These are phyloP conservation scores for Drosophila siamana DNA, from an alignment of 2,888 invertebrate genomes.

Conservation along the genomic window DNA sequence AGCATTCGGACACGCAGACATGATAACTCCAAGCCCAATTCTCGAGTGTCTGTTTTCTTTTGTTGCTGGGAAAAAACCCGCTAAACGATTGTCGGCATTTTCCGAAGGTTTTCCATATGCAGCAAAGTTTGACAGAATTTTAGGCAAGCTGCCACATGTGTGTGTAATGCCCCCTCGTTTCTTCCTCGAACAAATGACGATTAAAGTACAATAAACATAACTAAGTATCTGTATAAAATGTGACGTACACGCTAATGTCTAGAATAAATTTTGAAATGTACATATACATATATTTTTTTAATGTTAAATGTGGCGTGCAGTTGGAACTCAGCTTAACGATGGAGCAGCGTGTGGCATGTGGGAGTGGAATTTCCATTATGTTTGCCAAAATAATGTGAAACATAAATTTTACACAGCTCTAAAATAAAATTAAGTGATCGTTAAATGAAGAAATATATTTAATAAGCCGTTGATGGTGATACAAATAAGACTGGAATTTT, in stretches of 20 bases:
- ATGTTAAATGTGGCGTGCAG: conserved; percentile 64
- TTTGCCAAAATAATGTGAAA: conserved; percentile 40
- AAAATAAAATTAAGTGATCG: conserved; percentile 38
- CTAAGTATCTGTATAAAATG: conserved; percentile 48
- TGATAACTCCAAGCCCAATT: conserved; percentile 61
- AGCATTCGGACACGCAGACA: conserved; percentile 75
- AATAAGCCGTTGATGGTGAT: background rate
- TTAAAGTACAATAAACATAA: conserved; percentile 66
- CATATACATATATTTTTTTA: conserved; percentile 5
- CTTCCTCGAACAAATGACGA: conserved; percentile 55
- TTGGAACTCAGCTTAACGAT: conserved; percentile 19
- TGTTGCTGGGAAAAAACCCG: conserved; percentile 65
- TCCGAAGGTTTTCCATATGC: conserved; percentile 75
- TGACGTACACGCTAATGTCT: conserved; percentile 37
- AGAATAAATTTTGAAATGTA: conserved; percentile 25
- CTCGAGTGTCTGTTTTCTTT: conserved; percentile 4
- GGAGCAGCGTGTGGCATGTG: conserved; percentile 51
- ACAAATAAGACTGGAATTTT: background rate
- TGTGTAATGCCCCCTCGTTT: conserved; percentile 55
- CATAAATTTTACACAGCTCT: conserved; percentile 37
- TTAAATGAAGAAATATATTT: conserved; percentile 39
- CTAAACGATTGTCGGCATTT: conserved; percentile 75
- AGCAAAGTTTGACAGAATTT: conserved; percentile 48
- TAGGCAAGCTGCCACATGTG: conserved; percentile 55
- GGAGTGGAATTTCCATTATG: conserved; percentile 50